A percentile compares a stretch with the other conserved stretches of the same genome.
phyloP scores from a whole-genome alignment of 2,888 invertebrate species.

The Galerucella calmariensis region DNA sequence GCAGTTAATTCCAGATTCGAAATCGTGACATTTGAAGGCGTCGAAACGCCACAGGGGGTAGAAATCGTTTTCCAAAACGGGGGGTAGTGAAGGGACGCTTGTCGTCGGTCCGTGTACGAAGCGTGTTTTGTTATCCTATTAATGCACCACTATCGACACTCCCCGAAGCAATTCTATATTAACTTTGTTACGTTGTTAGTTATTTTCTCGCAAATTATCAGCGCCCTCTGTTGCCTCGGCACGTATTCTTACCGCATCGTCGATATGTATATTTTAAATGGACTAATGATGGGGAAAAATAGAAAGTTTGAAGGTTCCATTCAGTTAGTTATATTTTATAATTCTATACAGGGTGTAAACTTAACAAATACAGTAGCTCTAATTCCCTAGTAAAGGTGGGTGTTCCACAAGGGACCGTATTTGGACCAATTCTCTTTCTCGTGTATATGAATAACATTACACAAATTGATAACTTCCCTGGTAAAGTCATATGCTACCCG shows the following conservation, averaged over 20 bases:
- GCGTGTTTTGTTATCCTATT: conserved; percentile 50
- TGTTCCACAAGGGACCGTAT: no score
- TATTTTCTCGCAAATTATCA: conserved; percentile 63
- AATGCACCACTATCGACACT: conserved; percentile 36
- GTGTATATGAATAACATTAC: no score
- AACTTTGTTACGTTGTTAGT: conserved; percentile 65
- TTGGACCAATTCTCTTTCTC: no score
- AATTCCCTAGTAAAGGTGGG: no score
- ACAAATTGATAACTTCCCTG: no score
- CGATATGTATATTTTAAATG: conserved; percentile 18
- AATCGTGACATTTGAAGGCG: conserved; percentile 41
- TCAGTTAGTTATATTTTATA: not conserved
- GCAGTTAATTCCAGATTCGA: conserved; percentile 26
- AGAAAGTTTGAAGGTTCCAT: not conserved
- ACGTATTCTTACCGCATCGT: conserved; percentile 58
- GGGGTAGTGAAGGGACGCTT: conserved; percentile 15
- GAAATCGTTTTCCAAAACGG: conserved; percentile 14
- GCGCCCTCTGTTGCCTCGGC: conserved; percentile 57
- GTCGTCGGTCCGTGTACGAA: conserved; percentile 34
- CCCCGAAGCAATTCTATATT: conserved; percentile 52
- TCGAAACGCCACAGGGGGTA: conserved; percentile 21
- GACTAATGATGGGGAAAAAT: conserved; percentile 21
- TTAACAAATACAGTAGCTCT: no score
- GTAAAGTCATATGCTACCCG: no score
- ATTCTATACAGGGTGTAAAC: not conserved